Conservation (phyloP, 2,888 invertebrate species). For the Onthophagus sagittarius region DNA sequence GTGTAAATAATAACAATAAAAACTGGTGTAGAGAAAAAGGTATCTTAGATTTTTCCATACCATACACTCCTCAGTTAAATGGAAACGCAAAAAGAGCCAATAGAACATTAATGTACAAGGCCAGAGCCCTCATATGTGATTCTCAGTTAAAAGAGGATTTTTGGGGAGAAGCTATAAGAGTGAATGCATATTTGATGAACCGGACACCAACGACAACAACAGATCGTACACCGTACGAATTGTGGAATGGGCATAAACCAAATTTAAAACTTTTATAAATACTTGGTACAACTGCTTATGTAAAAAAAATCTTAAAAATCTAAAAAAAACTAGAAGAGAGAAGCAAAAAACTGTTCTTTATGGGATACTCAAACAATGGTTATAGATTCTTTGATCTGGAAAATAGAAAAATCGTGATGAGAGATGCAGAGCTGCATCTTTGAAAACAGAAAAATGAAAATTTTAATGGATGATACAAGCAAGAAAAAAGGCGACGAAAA, state of each 20-base stretch:
- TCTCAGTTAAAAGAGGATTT: not conserved
- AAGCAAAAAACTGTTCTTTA: not conserved
- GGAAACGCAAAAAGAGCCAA: slow-evolving; percentile 1
- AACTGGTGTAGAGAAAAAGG: not conserved
- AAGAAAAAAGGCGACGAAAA: too few relatives aligned
- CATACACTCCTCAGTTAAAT: slow-evolving; percentile 4
- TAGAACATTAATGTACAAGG: not conserved
- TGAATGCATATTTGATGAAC: not conserved
- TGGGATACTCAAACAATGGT: not conserved
- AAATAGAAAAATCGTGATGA: not conserved
- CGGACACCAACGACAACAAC: not conserved
- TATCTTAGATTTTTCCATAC: not conserved
- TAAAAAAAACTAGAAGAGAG: not conserved
- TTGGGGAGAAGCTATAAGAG: not conserved
- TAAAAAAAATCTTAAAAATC: not conserved
- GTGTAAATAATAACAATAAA: too few relatives aligned
- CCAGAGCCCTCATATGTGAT: not conserved
- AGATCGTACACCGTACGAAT: not conserved
- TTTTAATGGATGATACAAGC: not conserved
- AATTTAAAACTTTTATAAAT: not conserved
- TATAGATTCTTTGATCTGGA: not conserved
- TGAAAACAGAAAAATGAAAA: not conserved
- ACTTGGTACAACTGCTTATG: not conserved
- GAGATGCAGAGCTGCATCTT: slow-evolving; percentile 4
- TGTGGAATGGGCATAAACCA: not conserved